A percentile compares a stretch with the other conserved stretches of the same genome.
Evolutionary conservation across 2,797 vertebrate genomes (phyloP).

Genomic region (Pangasius mekongensis): DNA sequence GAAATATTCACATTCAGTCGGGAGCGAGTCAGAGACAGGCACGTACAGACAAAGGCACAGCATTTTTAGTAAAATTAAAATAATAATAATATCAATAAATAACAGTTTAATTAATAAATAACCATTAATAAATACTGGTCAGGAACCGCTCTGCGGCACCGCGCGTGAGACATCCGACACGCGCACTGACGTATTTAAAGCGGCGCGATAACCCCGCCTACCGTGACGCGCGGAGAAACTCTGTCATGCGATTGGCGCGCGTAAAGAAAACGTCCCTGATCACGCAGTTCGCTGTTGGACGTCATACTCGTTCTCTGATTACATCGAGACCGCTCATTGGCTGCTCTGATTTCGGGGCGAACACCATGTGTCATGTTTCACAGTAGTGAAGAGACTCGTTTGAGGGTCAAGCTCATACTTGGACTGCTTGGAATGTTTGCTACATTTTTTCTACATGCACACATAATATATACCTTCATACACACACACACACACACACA

Average conservation of each 20-base stretch:
- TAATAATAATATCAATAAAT: slow-evolving; percentile 31
- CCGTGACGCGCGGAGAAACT: neutral
- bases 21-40: slow-evolving; percentile 67
- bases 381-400: neutral
- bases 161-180: slow-evolving; percentile 10
- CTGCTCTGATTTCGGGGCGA: neutral
- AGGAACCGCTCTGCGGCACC: neutral
- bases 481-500: no score
- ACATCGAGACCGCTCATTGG: neutral
- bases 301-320: neutral
- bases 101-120: slow-evolving; percentile 30
- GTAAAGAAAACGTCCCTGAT: neutral
- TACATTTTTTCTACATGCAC: no score
- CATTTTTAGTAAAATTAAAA: slow-evolving; percentile 65
- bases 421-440: neutral
- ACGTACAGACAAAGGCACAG: slow-evolving; percentile 83
- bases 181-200: slow-evolving; percentile 27
- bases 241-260: slow-evolving; percentile 34
- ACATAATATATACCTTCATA: no score
- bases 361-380: neutral
- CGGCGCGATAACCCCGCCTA: slow-evolving; percentile 35
- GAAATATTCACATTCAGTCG: slow-evolving; percentile 83
- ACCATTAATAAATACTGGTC: neutral
- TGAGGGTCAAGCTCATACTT: neutral
- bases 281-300: neutral